Evolutionary conservation across 2,888 invertebrate genomes (phyloP), one percentile per base, ranked within the genome.

Genomic region (Hemicrepidius hirtus): DNA sequence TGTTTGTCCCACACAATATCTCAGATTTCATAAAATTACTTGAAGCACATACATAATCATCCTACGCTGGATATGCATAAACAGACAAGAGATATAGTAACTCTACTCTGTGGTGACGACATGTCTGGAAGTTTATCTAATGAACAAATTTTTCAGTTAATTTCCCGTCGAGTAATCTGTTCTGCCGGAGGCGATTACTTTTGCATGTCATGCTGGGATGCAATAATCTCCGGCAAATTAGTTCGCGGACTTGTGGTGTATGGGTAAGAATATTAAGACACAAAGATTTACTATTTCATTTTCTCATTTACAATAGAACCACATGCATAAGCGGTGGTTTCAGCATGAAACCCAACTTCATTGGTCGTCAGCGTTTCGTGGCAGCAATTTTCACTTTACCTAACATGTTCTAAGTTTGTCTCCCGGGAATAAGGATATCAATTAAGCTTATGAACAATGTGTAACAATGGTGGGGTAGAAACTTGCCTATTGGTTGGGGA

Each of bases 401-500:
- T 40, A 57, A 37, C 18, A 37, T 40, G 57, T 35, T 16, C 37
- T 40, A 57, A 57, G 57, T 57, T 57, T 57, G 16, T 50, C 64
- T 64, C 66, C 4, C 53, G 40, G 24, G 64, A 41, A 66, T 41
- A 55, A 28, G 66, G 66, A 66, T 66, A 66, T 53, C 66, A 66
- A 53, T 66, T 66, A 55, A 65, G 37, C 53, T 40, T 40, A 44
- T 46, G 63, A 63, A 63, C 63, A 46, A 63, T 66, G 66, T 41
- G 41, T 66, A 66, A 66, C 55, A 66, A 55, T 66, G 16, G 66
- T 28, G 13, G 44, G 40, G 53, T 18, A 32, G 41, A 55, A 66
- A 16, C 40, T 66, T 55, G 53, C 37, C 35, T 57, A 57, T 57
- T 37, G 18, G 53, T 35, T 13, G 55, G 20, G 55, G 24, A 20